These are phyloP conservation scores for Girardinichthys multiradiatus DNA, from an alignment of 2,113 vertebrate species.

Conservation along the genomic window DNA sequence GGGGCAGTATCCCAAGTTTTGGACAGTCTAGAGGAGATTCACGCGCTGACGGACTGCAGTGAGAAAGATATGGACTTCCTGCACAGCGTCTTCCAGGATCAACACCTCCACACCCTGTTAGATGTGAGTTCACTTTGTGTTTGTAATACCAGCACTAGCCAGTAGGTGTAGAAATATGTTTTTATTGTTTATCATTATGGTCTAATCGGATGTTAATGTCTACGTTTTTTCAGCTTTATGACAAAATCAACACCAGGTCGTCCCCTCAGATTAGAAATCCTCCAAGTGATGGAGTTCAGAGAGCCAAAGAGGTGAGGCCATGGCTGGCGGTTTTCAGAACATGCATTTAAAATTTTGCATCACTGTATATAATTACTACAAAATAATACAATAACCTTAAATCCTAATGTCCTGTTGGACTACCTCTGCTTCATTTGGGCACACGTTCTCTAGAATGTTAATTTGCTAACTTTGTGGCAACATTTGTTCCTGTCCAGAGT, in stretches of 20 bases:
- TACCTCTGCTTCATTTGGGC: background rate
- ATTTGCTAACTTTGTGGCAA: background rate
- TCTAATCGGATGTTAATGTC: background rate
- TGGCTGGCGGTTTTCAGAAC: background rate
- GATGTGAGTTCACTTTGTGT: conserved; percentile 84
- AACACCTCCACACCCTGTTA: conserved; percentile 97
- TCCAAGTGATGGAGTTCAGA: conserved; percentile 96
- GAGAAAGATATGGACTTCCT: conserved; percentile 99
- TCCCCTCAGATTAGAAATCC: conserved; percentile 98
- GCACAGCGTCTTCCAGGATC: conserved; percentile 99
- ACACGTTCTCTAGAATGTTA: background rate
- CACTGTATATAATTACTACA: too few species aligned
- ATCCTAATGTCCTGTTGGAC: too few species aligned
- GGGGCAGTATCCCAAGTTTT: conserved; percentile 98
- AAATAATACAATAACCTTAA: too few species aligned
- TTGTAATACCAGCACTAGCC: conserved; percentile 13
- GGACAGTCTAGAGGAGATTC: conserved; percentile 99
- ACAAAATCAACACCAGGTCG: conserved; percentile 99
- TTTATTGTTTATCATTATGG: background rate
- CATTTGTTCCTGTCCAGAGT: too few species aligned
- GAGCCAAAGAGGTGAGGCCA: conserved; percentile 98
- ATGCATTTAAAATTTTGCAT: background rate
- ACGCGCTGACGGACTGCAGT: conserved; percentile 98
- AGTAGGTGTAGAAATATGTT: conserved; percentile 26
- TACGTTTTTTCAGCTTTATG: conserved; percentile 87